Conservation (phyloP, 2,113 vertebrate species). For the Myotis lucifugus region DNA sequence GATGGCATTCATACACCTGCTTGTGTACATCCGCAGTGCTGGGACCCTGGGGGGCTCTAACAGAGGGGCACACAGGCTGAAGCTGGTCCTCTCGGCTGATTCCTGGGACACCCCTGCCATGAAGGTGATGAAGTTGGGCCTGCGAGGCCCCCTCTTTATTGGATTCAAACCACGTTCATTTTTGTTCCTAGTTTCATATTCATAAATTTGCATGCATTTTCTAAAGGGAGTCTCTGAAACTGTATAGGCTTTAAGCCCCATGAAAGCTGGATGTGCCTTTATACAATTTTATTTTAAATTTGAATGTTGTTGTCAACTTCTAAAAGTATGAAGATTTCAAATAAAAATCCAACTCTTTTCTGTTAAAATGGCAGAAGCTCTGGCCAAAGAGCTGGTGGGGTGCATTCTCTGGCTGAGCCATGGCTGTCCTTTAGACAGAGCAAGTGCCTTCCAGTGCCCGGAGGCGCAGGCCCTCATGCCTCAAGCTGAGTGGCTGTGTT, state of each 20-base stretch:
- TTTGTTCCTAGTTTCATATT: background rate
- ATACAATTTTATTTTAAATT: background rate
- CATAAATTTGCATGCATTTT: background rate
- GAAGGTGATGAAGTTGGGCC: background rate
- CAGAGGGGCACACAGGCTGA: background rate
- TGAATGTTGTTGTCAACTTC: background rate
- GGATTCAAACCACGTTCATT: background rate
- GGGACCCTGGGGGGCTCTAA: background rate
- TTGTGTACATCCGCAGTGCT: background rate
- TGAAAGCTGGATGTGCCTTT: background rate
- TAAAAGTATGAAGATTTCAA: background rate
- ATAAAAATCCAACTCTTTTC: background rate
- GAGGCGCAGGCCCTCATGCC: background rate
- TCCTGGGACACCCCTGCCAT: background rate
- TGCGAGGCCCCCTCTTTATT: background rate
- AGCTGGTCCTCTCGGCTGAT: too few species aligned
- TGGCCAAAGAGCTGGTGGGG: background rate
- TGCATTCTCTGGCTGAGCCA: background rate
- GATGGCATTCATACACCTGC: background rate
- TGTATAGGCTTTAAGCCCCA: background rate
- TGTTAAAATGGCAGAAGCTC: background rate
- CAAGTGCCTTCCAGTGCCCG: background rate
- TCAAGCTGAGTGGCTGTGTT: background rate
- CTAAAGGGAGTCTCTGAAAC: background rate
- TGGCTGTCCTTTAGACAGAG: background rate